Percentiles rank a stretch among this genome's conserved stretches.
These are phyloP conservation scores for Octopus sinensis DNA, from an alignment of 1,140 invertebrate genomes.

Conservation along the genomic window DNA sequence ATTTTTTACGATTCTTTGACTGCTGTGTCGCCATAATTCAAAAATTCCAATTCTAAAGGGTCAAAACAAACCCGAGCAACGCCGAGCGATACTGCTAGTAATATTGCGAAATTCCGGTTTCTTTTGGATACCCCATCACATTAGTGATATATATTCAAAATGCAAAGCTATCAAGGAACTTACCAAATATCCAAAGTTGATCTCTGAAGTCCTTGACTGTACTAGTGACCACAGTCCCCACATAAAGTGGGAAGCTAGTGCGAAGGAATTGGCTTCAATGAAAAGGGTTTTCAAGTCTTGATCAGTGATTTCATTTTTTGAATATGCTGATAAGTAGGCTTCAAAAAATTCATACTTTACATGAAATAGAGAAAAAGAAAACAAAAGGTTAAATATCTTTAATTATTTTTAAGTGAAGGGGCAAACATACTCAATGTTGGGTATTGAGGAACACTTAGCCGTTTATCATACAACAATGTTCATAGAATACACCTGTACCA, in stretches of 20 bases:
- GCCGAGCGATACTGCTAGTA: no score
- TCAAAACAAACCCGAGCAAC: no score
- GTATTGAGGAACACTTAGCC: no score
- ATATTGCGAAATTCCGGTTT: no score
- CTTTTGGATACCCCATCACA: no score
- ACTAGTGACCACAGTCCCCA: constrained; percentile 90
- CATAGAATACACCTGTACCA: no score
- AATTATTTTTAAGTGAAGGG: background rate
- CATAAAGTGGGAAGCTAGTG: constrained; percentile 84
- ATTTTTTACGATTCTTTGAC: no score
- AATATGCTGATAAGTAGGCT: constrained; percentile 41
- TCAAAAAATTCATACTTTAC: constrained; percentile 45
- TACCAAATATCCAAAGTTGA: constrained; percentile 94
- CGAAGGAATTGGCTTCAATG: constrained; percentile 77
- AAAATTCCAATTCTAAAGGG: no score
- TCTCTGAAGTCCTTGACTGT: constrained; percentile 81
- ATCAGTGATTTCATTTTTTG: constrained; percentile 36
- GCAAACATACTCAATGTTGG: background rate
- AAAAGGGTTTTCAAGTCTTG: constrained; percentile 61
- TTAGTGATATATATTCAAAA: no score
- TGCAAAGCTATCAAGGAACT: constrained; percentile 38
- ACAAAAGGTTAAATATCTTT: background rate
- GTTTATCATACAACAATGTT: no score
- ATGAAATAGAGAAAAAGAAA: background rate
- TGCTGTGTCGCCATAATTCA: no score